A percentile compares a stretch with the other conserved stretches of the same genome.
Conservation (phyloP, 2,888 invertebrate species). For the Folsomia manolachei region DNA sequence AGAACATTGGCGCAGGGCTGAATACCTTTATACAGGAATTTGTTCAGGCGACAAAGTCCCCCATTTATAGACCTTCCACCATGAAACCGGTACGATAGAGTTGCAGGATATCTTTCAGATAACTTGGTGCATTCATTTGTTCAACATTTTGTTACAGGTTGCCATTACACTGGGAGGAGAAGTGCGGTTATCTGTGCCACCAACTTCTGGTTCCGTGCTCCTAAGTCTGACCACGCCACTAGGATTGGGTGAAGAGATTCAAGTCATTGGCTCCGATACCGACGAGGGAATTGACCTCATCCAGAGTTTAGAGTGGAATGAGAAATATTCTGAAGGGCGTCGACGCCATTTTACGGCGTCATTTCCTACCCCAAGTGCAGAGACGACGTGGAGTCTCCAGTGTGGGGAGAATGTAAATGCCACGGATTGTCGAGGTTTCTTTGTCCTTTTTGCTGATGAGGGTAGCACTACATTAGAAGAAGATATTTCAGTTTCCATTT, state of each 20-base stretch:
- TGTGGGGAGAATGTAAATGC: background rate
- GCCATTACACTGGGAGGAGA: background rate
- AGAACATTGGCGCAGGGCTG: background rate
- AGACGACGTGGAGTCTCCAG: background rate
- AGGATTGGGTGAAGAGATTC: background rate
- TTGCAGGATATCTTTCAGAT: background rate
- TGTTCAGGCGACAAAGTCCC: background rate
- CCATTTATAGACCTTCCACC: background rate
- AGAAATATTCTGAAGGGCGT: background rate
- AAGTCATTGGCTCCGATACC: background rate
- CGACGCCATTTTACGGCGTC: background rate
- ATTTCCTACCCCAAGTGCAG: background rate
- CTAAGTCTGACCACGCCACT: background rate
- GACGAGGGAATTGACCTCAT: background rate
- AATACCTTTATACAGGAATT: background rate
- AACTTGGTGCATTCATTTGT: background rate
- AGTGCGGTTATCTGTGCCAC: background rate
- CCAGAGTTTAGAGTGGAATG: background rate
- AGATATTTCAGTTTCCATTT: background rate
- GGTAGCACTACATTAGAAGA: background rate
- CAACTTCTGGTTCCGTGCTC: too few relatives aligned
- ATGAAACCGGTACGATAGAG: background rate
- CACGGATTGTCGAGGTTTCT: background rate
- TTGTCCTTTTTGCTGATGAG: background rate
- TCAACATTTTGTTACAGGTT: background rate